Evolutionary conservation across 2,888 invertebrate genomes (phyloP), one percentile per base, ranked within the genome.

Genomic region (Lasioglossum marginatum): DNA sequence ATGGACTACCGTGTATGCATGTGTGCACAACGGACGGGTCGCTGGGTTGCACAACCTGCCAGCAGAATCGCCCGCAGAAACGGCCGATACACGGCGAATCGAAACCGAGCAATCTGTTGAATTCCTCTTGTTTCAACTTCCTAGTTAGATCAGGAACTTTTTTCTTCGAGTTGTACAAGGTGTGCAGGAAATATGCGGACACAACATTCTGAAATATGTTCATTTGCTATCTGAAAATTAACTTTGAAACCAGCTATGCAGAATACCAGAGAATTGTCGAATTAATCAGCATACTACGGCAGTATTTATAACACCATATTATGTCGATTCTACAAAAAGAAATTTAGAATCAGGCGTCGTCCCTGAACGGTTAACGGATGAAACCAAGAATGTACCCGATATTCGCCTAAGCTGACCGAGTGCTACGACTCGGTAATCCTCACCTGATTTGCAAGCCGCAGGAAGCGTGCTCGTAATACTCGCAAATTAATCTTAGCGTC

Each of bases 21-120:
- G 71, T 19, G 63, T 77, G 73, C 43, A 79, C 68, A 79, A 86
- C 76, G 43, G 48, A 31, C 43, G n/a, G 52, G 23, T 71, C 63
- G 78, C 82, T 82, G 63, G 63, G 84, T 91, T 91, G 84, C 85
- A 76, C 82, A 91, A 91, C 77, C 34, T 77, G 84, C 91, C 91
- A 88, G 90, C 91, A 91, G 90, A 89, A 83, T 84, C 63, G 83
- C 91, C 91, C 91, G 91, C 91, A 91, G 91, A 75, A 90, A 83
- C 40, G 63, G 12, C 68, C 79, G 81, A 83, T 43, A 78, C n/a
- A 82, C 57, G 71, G 86, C 31, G 81, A 84, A 81, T 80, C 52
- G 40, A 63, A 52, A 79, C 31, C 12, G n/a, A 31, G 63, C n/a
- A 68, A 68, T 82, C 75, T 85, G 75, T 71, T 34, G 66, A 34